Percentiles rank a stretch among this genome's conserved stretches.
Evolutionary conservation across 2,113 vertebrate genomes (phyloP).

Genomic region (Aythya baeri): DNA sequence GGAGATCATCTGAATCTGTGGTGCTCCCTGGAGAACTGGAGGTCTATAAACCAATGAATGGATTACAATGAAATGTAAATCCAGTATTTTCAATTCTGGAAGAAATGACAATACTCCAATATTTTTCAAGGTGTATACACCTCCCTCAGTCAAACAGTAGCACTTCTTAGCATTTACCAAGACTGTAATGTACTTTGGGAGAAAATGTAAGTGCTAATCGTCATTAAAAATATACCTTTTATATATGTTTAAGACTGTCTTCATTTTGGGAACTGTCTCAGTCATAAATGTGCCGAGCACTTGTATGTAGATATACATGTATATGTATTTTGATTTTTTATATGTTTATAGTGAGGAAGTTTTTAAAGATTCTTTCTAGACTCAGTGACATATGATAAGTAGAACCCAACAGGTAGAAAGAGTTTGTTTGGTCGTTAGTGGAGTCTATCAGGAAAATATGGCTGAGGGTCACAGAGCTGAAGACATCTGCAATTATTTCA

Average conservation of each 20-base stretch:
- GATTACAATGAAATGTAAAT: conserved; percentile 57
- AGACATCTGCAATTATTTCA: background rate
- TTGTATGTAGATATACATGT: background rate
- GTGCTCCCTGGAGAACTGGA: conserved; percentile 47
- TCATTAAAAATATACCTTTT: background rate
- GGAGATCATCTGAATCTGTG: conserved; percentile 55
- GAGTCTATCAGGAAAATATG: background rate
- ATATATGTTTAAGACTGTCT: background rate
- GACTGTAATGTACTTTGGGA: background rate
- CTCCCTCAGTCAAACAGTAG: background rate
- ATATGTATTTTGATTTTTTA: background rate
- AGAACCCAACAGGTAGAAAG: background rate
- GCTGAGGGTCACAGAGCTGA: background rate
- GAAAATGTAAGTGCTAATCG: background rate
- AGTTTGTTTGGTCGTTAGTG: background rate
- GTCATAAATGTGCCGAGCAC: background rate
- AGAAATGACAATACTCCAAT: conserved; percentile 16
- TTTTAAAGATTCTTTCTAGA: background rate
- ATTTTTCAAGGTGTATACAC: background rate
- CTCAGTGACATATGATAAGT: background rate
- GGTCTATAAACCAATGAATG: conserved; percentile 67
- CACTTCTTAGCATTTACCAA: background rate
- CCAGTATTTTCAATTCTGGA: conserved; percentile 30
- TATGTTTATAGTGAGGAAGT: background rate
- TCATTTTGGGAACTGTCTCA: background rate